Percentiles rank a stretch among this genome's conserved stretches.
Conservation (phyloP, 2,888 invertebrate genomes). For the Podotricha telesiphe region DNA sequence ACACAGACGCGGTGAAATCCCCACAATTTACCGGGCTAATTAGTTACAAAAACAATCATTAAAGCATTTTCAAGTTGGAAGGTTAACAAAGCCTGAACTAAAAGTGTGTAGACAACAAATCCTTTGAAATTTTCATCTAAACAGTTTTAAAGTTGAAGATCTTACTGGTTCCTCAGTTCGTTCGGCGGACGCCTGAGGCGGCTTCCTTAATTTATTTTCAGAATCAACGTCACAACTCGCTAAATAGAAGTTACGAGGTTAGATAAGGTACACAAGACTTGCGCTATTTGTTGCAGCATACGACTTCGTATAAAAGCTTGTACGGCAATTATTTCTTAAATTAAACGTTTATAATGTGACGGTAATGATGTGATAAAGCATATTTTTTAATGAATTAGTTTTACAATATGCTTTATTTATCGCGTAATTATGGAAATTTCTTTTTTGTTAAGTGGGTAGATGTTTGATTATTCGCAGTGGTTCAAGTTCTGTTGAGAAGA, state of each 20-base stretch:
- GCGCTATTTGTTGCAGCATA: constrained; percentile 6
- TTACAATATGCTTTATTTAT: no score
- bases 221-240: constrained; percentile 62
- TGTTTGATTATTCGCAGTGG: no score
- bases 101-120: constrained; percentile 59
- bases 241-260: constrained; percentile 49
- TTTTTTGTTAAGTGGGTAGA: not conserved
- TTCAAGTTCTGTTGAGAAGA: no score
- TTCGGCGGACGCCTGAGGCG: constrained; percentile 61
- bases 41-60: constrained; percentile 47
- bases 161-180: constrained; percentile 60
- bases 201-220: constrained; percentile 72
- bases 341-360: not conserved
- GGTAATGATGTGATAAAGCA: not conserved
- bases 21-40: constrained; percentile 27
- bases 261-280: constrained; percentile 40
- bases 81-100: constrained; percentile 63
- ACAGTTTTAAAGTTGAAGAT: constrained; percentile 65
- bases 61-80: constrained; percentile 59
- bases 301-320: constrained; percentile 17
- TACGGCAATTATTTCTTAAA: constrained; percentile 6
- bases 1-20: not conserved
- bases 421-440: not conserved
- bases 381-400: constrained; percentile 1
- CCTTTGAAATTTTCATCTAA: constrained; percentile 75